Conservation (phyloP, 2,797 vertebrate species). For the Ambastaia sidthimunki region DNA sequence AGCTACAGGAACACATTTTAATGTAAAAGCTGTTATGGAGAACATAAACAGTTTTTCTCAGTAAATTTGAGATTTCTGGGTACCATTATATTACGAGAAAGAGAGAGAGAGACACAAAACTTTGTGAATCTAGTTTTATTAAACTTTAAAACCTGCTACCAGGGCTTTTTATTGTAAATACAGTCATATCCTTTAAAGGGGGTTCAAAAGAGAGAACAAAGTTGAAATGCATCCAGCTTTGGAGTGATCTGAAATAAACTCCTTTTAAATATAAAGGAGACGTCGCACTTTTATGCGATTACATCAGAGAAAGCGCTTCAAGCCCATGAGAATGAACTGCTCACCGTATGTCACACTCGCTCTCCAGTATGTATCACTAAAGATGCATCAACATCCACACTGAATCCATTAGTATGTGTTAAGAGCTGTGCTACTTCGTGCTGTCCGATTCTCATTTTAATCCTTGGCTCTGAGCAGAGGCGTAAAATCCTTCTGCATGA, state of each 20-base stretch:
- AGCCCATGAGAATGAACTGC: background rate
- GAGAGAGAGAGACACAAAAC: constrained; percentile 22
- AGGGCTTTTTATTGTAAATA: background rate
- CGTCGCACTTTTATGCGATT: constrained; percentile 21
- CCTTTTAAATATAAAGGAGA: constrained; percentile 22
- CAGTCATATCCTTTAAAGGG: constrained; percentile 29
- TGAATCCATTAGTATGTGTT: constrained; percentile 18
- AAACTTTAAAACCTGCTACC: constrained; percentile 13
- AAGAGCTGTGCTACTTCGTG: constrained; percentile 9
- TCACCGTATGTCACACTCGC: background rate
- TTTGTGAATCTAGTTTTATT: background rate
- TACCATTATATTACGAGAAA: constrained; percentile 13
- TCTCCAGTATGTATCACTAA: background rate
- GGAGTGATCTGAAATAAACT: constrained; percentile 24
- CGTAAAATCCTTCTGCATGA: constrained; percentile 2
- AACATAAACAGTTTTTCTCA: constrained; percentile 11
- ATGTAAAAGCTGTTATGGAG: constrained; percentile 10
- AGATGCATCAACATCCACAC: constrained; percentile 7
- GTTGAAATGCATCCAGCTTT: constrained; percentile 15
- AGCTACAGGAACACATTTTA: too few relatives aligned
- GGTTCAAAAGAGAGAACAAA: constrained; percentile 32
- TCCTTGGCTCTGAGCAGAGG: constrained; percentile 7
- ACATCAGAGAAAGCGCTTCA: constrained; percentile 14
- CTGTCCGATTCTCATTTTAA: background rate
- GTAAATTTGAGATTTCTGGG: constrained; percentile 1